Evolutionary conservation across 92 coral and sea anemone species (phyloP), one percentile per base, ranked within the genome.

Genomic region (Epizoanthus scotinus): DNA sequence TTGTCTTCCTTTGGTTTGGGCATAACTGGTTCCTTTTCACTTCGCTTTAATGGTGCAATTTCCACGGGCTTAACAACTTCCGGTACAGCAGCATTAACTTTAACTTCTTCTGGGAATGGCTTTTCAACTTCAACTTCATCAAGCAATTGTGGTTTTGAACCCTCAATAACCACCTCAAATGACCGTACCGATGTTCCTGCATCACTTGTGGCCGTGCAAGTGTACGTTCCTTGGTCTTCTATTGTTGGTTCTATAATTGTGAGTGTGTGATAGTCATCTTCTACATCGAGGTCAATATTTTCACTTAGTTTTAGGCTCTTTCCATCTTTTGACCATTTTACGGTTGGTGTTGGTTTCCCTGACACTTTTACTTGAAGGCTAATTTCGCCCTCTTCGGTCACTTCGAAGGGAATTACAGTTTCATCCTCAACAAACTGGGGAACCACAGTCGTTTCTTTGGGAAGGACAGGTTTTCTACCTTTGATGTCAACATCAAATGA

Each of bases 161-260:
- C 90, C 49, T 95, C 95, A 25, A 95, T 87, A 54, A 87, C 91
- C 18, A 95, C 92, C 59, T 94, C 87, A 75, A 90, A 92, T n/a
- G 89, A 87, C 61, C 98, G 84, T 20, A 93, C 90, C 12, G 84
- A 84, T 34, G 89, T 90, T 3, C 98, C 98, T 17, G 93, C 93
- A 26, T 90, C 81, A 86, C 86, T 90, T n/a, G 88, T 85, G 64
- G 92, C 95, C 71, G 90, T 91, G 67, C 96, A 92, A 26, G 87
- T 90, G 70, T 93, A 95, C 10, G 89, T 88, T 6, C 98, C 98
- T 21, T 88, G 79, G 84, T 95, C 98, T 9, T 70, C 78, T 22
- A 89, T 85, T 47, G 91, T 85, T 83, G 93, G 95, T 5, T 83
- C 91, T 67, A 71, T 73, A 54, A 95, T 91, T 3, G 85, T 77